Percentiles rank a stretch among this genome's conserved stretches.
phyloP scores from a whole-genome alignment of 2,113 vertebrate species.

The Oophaga pumilio region DNA sequence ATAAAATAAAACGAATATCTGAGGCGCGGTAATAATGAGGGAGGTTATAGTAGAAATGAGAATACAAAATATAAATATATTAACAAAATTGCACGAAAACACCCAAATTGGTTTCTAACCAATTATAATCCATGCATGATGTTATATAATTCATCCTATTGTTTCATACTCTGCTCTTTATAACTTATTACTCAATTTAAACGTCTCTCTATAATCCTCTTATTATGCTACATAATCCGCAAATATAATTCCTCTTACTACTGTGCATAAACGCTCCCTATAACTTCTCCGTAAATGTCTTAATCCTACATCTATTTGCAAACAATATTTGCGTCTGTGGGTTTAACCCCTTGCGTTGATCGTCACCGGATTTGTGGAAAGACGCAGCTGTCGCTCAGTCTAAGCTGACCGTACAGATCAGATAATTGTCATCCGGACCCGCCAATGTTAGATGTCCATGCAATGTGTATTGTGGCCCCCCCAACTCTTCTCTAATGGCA shows the following conservation, averaged over 20 bases:
- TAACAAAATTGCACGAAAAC: conserved; percentile 37
- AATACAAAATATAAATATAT: conserved; percentile 21
- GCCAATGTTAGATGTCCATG: too few species aligned
- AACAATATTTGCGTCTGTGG: not conserved
- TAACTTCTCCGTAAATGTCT: conserved; percentile 26
- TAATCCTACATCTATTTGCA: conserved; percentile 35
- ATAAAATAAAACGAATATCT: conserved; percentile 27
- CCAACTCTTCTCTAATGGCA: too few species aligned
- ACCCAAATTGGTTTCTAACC: conserved; percentile 20
- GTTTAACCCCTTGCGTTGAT: conserved; percentile 29
- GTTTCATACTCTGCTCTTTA: conserved; percentile 29
- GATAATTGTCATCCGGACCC: too few species aligned
- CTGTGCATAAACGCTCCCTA: conserved; percentile 15
- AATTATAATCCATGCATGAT: conserved; percentile 40
- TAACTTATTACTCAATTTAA: conserved; percentile 43
- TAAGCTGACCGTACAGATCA: too few species aligned
- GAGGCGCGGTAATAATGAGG: conserved; percentile 21
- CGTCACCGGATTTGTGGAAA: not conserved
- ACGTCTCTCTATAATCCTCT: conserved; percentile 41
- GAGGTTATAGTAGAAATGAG: conserved; percentile 18
- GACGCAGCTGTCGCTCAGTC: not conserved
- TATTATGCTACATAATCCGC: conserved; percentile 46
- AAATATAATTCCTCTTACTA: conserved; percentile 42
- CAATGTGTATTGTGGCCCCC: too few species aligned
- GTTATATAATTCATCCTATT: conserved; percentile 46